Evolutionary conservation across 2,113 vertebrate species (phyloP).

Genomic region (Bos indicus): DNA sequence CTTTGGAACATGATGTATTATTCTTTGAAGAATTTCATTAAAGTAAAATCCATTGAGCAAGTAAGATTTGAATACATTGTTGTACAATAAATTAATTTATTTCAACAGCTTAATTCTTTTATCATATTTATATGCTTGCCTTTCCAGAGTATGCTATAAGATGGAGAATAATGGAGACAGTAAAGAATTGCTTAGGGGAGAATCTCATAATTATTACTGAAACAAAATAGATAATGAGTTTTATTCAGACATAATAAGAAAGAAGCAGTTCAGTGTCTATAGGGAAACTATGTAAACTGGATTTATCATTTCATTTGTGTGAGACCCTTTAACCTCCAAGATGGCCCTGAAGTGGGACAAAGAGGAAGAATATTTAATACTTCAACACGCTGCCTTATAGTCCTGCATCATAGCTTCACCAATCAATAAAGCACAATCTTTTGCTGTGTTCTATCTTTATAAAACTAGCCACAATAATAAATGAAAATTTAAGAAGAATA

Average conservation of each 20-base stretch:
- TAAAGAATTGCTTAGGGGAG: conserved; percentile 76
- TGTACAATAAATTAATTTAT: conserved; percentile 85
- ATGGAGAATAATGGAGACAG: conserved; percentile 65
- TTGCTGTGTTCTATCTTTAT: conserved; percentile 73
- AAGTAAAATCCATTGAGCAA: conserved; percentile 81
- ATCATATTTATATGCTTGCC: conserved; percentile 81
- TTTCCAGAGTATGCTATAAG: conserved; percentile 78
- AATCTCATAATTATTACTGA: conserved; percentile 80
- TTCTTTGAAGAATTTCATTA: conserved; percentile 84
- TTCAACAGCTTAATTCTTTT: conserved; percentile 87
- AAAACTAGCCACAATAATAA: conserved; percentile 73
- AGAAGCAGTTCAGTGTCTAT: conserved; percentile 60
- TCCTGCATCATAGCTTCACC: conserved; percentile 62
- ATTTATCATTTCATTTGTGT: conserved; percentile 77
- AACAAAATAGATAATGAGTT: conserved; percentile 83
- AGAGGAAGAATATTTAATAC: conserved; percentile 68
- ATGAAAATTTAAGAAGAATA: conserved; percentile 73
- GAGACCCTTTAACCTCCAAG: conserved; percentile 71
- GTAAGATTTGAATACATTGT: conserved; percentile 81
- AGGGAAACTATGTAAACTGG: conserved; percentile 59
- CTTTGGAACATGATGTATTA: conserved; percentile 77
- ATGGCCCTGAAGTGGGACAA: conserved; percentile 56
- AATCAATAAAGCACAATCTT: conserved; percentile 71
- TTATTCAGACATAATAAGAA: conserved; percentile 74
- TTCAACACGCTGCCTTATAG: conserved; percentile 67